Conservation (phyloP, 2,888 invertebrate genomes). For the Pyrrhia umbra region DNA sequence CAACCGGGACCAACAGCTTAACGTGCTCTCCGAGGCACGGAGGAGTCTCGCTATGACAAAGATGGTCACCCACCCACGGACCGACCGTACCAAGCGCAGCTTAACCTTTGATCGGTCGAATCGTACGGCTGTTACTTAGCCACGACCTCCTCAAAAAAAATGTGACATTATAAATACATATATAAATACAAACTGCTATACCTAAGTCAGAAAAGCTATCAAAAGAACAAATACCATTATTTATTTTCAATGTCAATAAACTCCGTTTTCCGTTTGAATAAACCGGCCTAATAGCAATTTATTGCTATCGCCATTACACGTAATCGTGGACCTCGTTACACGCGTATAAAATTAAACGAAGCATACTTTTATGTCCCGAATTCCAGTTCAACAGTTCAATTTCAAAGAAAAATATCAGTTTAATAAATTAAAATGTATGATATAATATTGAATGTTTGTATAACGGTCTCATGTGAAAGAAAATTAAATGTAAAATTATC, state of each 20-base stretch:
- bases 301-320: constrained; percentile 53
- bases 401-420: neutral
- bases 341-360: constrained; percentile 31
- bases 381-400: constrained; percentile 3
- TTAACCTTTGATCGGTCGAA: no score
- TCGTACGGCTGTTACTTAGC: no score
- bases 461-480: neutral
- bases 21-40: no score
- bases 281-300: constrained; percentile 44
- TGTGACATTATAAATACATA: constrained; percentile 5
- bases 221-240: constrained; percentile 28
- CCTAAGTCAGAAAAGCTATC: constrained; percentile 23
- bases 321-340: constrained; percentile 40
- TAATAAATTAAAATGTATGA: constrained; percentile 10
- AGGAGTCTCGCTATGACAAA: no score
- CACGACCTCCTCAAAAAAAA: no score
- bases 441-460: neutral
- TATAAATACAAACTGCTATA: neutral
- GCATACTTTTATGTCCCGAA: constrained; percentile 13
- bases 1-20: no score
- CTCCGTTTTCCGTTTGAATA: constrained; percentile 29
- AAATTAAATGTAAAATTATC: constrained; percentile 3
- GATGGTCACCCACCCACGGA: no score
- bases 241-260: constrained; percentile 43
- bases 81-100: no score